A percentile compares a stretch with the other conserved stretches of the same genome.
Evolutionary conservation across 1,140 invertebrate species (phyloP).

Genomic region (Tenebrio molitor): DNA sequence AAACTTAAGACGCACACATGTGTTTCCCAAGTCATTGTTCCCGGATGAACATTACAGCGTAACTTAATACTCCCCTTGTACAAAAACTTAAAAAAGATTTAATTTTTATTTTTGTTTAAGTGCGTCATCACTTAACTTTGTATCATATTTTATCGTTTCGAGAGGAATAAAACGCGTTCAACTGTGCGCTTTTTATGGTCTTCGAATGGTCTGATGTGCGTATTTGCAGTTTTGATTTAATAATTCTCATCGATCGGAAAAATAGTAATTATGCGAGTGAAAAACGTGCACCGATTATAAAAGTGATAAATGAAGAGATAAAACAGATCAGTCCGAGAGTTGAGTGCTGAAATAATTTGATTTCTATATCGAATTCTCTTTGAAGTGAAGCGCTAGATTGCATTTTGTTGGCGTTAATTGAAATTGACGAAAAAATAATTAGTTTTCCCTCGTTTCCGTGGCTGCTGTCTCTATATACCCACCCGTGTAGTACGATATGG

Average conservation of each 20-base stretch:
- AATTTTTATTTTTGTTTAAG: constrained; percentile 47
- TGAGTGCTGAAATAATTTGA: constrained; percentile 61
- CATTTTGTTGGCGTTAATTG: constrained; percentile 62
- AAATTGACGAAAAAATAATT: constrained; percentile 66
- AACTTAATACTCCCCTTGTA: constrained; percentile 31
- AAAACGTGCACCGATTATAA: constrained; percentile 52
- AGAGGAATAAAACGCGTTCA: not conserved
- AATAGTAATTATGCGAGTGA: constrained; percentile 17
- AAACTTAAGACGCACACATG: constrained; percentile 30
- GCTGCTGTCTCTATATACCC: constrained; percentile 10
- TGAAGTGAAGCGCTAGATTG: constrained; percentile 61
- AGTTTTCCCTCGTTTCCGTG: constrained; percentile 57
- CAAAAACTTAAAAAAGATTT: constrained; percentile 39
- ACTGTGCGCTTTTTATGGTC: not conserved
- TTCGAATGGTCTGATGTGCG: not conserved
- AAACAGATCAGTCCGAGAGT: constrained; percentile 56
- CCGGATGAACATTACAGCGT: constrained; percentile 49
- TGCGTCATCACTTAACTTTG: constrained; percentile 47
- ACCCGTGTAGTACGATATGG: not conserved
- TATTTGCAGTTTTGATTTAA: constrained; percentile 28
- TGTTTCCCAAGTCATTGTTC: constrained; percentile 51
- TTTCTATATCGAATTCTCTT: constrained; percentile 64
- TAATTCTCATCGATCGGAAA: constrained; percentile 25
- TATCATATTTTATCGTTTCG: constrained; percentile 27
- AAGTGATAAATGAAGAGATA: constrained; percentile 61